Conservation (phyloP, 2,113 vertebrate species). For the Solenodon paradoxus region DNA sequence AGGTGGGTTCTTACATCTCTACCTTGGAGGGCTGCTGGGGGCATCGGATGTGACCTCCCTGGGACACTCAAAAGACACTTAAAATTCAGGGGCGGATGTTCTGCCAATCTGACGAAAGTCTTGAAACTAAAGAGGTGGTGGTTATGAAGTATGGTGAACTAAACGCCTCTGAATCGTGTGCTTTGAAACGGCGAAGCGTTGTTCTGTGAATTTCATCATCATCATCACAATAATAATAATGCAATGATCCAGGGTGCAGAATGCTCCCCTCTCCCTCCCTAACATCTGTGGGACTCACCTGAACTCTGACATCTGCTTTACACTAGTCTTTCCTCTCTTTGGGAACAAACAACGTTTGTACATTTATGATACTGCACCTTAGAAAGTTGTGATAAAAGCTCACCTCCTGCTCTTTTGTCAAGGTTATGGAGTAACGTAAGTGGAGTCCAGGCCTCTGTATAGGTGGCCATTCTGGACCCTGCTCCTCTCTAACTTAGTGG, state of each 20-base stretch:
- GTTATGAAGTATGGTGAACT: too few relatives aligned
- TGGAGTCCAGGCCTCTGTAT: background rate
- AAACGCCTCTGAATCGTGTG: background rate
- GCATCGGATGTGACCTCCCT: background rate
- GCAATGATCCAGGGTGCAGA: background rate
- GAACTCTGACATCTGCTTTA: background rate
- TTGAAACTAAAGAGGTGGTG: background rate
- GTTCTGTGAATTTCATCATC: background rate
- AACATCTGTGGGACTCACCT: background rate
- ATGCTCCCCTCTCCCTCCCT: too few relatives aligned
- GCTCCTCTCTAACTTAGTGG: accelerated
- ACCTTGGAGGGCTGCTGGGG: background rate
- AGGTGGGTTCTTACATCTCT: background rate
- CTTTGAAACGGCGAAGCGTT: background rate
- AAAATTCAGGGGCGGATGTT: background rate
- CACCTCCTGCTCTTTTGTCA: background rate
- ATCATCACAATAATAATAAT: background rate
- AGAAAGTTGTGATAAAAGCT: background rate
- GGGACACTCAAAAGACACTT: background rate
- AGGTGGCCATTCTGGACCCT: too few relatives aligned
- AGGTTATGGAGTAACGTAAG: background rate
- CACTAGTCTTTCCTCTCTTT: background rate
- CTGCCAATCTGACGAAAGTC: background rate
- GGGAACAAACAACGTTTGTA: too few relatives aligned
- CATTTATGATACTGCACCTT: background rate